These are phyloP conservation scores for Cardiocondyla obscurior DNA, from an alignment of 1,140 invertebrate species.

Conservation along the genomic window DNA sequence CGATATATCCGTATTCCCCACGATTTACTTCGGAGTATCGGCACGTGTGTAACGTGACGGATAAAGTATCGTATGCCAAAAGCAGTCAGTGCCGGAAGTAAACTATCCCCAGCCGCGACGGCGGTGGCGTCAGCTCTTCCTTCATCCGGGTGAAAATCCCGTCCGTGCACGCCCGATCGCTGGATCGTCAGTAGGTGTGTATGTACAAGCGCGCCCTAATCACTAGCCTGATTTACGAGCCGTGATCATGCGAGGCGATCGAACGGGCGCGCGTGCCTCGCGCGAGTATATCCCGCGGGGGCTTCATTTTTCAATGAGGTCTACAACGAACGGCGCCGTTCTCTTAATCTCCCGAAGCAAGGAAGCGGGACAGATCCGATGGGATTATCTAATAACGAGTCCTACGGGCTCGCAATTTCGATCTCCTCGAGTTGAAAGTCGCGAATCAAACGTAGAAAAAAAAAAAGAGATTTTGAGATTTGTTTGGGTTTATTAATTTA, in stretches of 20 bases:
- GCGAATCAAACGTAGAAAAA: neutral
- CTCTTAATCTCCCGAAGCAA: constrained; percentile 29
- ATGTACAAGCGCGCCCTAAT: constrained; percentile 66
- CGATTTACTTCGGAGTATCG: neutral
- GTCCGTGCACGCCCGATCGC: constrained; percentile 36
- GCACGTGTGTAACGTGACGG: neutral
- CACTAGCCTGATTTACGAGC: constrained; percentile 61
- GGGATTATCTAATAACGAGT: constrained; percentile 29
- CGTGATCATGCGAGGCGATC: constrained; percentile 59
- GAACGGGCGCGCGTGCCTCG: constrained; percentile 49
- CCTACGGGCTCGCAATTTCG: neutral
- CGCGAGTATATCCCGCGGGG: constrained; percentile 29
- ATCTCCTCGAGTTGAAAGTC: neutral
- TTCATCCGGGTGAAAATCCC: constrained; percentile 39
- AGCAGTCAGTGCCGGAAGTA: constrained; percentile 19
- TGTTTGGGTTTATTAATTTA: neutral
- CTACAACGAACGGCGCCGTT: constrained; percentile 18
- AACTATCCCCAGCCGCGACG: neutral
- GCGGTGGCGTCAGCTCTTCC: constrained; percentile 1
- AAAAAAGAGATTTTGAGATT: neutral
- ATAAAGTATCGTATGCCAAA: constrained; percentile 20
- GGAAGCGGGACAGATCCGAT: neutral
- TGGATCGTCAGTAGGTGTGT: constrained; percentile 66
- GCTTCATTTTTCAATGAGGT: constrained; percentile 66
- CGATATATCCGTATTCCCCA: neutral